Evolutionary conservation across 1,140 invertebrate genomes (phyloP).

Genomic region (Bombus confusus): DNA sequence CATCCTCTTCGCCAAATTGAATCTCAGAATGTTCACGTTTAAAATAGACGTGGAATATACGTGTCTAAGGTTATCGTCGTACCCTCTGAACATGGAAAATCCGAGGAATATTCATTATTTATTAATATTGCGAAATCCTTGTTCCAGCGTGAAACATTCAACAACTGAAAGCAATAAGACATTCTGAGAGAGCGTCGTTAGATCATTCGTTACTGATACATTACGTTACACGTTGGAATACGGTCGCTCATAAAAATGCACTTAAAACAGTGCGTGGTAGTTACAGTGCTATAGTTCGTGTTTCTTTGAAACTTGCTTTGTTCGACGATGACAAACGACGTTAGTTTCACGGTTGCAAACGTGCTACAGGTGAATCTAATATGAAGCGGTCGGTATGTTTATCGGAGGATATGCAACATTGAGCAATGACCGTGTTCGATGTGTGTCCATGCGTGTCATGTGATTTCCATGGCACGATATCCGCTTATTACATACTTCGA

Average conservation of each 20-base stretch:
- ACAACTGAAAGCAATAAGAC: not conserved
- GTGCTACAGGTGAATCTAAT: not conserved
- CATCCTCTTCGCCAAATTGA: too few species aligned
- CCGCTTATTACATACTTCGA: conserved; percentile 58
- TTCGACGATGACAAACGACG: not conserved
- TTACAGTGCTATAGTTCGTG: too few species aligned
- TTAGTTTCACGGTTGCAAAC: not conserved
- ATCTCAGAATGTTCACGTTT: too few species aligned
- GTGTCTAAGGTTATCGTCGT: too few species aligned
- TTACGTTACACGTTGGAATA: not conserved
- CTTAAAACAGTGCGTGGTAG: not conserved
- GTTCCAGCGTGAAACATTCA: not conserved
- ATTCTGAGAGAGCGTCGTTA: not conserved
- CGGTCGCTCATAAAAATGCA: not conserved
- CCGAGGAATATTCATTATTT: not conserved
- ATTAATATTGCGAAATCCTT: not conserved
- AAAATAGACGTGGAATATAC: too few species aligned
- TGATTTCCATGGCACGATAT: conserved; percentile 50
- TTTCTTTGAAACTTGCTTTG: not conserved
- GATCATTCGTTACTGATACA: not conserved
- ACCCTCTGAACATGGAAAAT: not conserved
- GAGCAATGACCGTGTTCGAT: conserved; percentile 70
- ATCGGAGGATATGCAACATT: conserved; percentile 62
- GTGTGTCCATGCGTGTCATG: conserved; percentile 65
- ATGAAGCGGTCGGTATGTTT: conserved; percentile 14